Evolutionary conservation across 2,888 invertebrate species (phyloP), one percentile per base, ranked within the genome.

Genomic region (Dynastes grantii): DNA sequence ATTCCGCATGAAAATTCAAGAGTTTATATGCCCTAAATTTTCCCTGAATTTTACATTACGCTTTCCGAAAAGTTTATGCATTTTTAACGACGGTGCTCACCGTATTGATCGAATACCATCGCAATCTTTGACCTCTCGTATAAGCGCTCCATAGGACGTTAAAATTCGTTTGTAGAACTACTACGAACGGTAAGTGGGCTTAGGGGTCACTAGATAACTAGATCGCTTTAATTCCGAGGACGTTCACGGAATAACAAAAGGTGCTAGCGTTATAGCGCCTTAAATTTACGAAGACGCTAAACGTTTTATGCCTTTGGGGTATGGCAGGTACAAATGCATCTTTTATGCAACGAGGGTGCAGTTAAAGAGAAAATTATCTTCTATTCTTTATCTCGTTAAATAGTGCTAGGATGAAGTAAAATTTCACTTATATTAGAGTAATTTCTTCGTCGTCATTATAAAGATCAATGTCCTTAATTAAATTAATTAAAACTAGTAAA

Each of bases 41-140:
- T 5, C 11, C 13, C 29, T 51, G 29, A 68, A 51, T 49, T 51
- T 27, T 68, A 22, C 27, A 49, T 51, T 51, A 68, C 68, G 49
- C 29, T 68, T 68, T 49, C 68, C 4, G 27, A 68, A 68, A 68
- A 68, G 68, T 68, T 68, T 68, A 13, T 68, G 68, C 68, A 68
- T 68, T 68, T 51, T 51, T 68, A 68, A 68, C 68, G 29, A 51
- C 68, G 6, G 6, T 22, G n/a, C 51, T 49, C n/a, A 16, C 22
- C 8, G 29, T 68, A 68, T 68, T 51, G 68, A 68, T 68, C 68
- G 51, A 68, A 51, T 32, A 4, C 51, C 16, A 29, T 1, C 29
- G 53, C 11, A 27, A 68, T 68, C 68, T 51, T 51, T 68, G 27
- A 68, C 27, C 68, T 68, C 51, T 11, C 68, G 29, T 58, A 16